Conservation (phyloP, 2,888 invertebrate genomes). For the Suillia variegata region DNA sequence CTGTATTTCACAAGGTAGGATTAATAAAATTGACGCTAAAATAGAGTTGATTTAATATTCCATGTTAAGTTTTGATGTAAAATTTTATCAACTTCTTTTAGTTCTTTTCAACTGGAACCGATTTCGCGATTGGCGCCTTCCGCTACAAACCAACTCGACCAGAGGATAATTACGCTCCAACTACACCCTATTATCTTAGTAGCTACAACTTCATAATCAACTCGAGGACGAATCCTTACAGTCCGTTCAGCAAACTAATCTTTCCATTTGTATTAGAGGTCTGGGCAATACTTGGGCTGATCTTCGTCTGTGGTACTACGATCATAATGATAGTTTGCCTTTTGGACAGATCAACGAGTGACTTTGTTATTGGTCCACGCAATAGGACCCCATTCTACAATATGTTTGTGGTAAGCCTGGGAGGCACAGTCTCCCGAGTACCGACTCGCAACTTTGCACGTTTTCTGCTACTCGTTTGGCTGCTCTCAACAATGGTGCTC, state of each 20-base stretch:
- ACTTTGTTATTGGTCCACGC: conserved; percentile 34
- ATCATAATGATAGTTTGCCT: conserved; percentile 17
- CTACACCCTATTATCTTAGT: conserved; percentile 34
- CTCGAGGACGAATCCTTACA: conserved; percentile 25
- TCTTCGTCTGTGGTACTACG: conserved; percentile 24
- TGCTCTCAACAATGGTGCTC: conserved; percentile 45
- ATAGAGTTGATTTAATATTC: no score
- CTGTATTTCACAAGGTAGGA: conserved; percentile 32
- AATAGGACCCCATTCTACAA: conserved; percentile 34
- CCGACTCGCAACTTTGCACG: conserved; percentile 52
- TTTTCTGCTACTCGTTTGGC: conserved; percentile 47
- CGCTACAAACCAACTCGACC: conserved; percentile 31
- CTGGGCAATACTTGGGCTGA: conserved; percentile 29
- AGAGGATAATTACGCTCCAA: conserved; percentile 29
- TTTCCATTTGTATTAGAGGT: conserved; percentile 32
- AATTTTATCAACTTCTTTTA: conserved; percentile 23
- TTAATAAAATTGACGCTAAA: no score
- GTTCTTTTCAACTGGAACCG: conserved; percentile 33
- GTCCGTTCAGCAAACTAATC: conserved; percentile 33
- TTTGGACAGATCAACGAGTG: conserved; percentile 7
- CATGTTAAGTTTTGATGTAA: no score
- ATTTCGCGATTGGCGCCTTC: conserved; percentile 38
- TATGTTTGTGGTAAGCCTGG: conserved; percentile 35
- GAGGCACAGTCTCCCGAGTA: conserved; percentile 36
- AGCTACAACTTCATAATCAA: conserved; percentile 31